phyloP scores from a whole-genome alignment of 2,888 invertebrate species.

The Drosophila setosimentum region DNA sequence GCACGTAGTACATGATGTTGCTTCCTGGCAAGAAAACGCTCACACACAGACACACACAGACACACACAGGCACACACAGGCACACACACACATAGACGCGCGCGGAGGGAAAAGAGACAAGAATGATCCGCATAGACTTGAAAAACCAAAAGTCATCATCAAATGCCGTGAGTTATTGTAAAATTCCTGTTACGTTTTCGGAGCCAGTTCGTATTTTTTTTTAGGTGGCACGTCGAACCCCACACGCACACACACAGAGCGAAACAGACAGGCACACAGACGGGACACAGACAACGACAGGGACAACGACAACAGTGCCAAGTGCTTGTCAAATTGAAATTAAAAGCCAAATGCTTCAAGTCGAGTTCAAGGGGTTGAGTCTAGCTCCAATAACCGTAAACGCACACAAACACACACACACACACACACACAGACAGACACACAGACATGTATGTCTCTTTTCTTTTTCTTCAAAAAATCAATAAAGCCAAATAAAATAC shows the following conservation, averaged over 20 bases:
- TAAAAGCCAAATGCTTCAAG: constrained; percentile 72
- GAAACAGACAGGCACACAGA: neutral
- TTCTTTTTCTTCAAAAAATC: constrained; percentile 61
- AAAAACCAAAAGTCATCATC: constrained; percentile 68
- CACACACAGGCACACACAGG: constrained; percentile 11
- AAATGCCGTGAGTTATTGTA: constrained; percentile 77
- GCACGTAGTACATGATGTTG: constrained; percentile 76
- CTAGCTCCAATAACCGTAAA: constrained; percentile 34
- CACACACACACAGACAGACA: neutral
- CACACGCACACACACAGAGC: neutral
- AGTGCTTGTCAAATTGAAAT: constrained; percentile 80
- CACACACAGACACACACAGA: constrained; percentile 13
- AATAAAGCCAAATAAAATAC: constrained; percentile 75
- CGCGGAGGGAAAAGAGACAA: constrained; percentile 6
- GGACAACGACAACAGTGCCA: constrained; percentile 57
- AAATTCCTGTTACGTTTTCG: constrained; percentile 58
- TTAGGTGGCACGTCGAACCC: constrained; percentile 29
- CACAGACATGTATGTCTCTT: neutral
- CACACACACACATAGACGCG: neutral
- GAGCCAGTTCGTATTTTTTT: constrained; percentile 21
- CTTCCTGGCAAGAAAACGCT: constrained; percentile 53
- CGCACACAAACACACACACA: neutral
- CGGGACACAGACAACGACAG: neutral
- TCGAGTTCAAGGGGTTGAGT: constrained; percentile 45
- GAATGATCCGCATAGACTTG: constrained; percentile 25